Conservation (phyloP, 2,888 invertebrate genomes). For the Cremastobaeus sp. region DNA sequence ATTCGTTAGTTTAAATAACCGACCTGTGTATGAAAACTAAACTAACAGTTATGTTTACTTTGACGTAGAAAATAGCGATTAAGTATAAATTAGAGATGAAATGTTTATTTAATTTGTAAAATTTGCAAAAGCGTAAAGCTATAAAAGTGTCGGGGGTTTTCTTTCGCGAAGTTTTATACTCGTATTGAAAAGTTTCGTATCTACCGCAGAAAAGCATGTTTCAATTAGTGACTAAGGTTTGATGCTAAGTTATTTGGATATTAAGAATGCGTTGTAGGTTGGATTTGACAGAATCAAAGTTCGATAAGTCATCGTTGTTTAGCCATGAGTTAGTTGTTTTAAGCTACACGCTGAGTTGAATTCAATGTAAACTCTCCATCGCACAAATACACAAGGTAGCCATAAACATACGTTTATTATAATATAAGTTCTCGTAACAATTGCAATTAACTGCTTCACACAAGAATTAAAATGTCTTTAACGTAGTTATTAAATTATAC, state of each 20-base stretch:
- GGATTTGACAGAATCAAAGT: slow-evolving; percentile 52
- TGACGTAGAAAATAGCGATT: slow-evolving; percentile 14
- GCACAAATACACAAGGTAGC: too few species aligned
- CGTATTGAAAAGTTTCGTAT: slow-evolving; percentile 43
- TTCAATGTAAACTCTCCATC: too few species aligned
- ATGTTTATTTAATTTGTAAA: slow-evolving; percentile 21
- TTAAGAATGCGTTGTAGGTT: slow-evolving; percentile 51
- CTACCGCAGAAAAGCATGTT: slow-evolving; percentile 44
- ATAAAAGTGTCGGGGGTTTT: too few species aligned
- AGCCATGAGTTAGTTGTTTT: too few species aligned
- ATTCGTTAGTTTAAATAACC: slow-evolving; percentile 37
- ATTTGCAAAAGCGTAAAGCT: too few species aligned
- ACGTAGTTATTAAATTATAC: too few species aligned
- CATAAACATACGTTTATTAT: too few species aligned
- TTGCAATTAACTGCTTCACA: too few species aligned
- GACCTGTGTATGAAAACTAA: slow-evolving; percentile 33
- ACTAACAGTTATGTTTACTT: slow-evolving; percentile 39
- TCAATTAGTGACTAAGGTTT: slow-evolving; percentile 57
- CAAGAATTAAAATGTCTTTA: too few species aligned
- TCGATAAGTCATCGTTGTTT: slow-evolving; percentile 21
- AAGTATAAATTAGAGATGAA: slow-evolving; percentile 30
- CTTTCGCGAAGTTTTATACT: slow-evolving; percentile 27
- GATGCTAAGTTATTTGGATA: slow-evolving; percentile 49
- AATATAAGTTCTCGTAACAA: too few species aligned
- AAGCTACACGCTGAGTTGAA: too few species aligned